These are phyloP conservation scores for Arenaria interpres DNA, from an alignment of 2,113 vertebrate genomes.

Conservation along the genomic window DNA sequence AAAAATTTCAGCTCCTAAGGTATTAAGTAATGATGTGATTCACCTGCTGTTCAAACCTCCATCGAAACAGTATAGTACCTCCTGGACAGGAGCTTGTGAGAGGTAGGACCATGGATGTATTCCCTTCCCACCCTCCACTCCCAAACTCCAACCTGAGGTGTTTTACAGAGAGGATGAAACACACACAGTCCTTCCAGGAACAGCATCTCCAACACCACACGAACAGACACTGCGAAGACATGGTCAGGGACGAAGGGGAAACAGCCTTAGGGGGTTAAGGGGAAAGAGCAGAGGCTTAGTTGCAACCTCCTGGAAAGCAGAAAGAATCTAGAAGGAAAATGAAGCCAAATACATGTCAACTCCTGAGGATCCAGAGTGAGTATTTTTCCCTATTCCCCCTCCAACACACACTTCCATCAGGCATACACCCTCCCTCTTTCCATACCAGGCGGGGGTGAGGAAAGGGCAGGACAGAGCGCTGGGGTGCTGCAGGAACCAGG, in stretches of 20 bases:
- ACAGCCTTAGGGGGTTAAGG: neutral
- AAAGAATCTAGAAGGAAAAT: neutral
- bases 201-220: rapidly evolving
- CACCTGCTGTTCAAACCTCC: neutral
- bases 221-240: neutral
- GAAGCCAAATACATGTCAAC: neutral
- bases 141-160: neutral
- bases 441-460: neutral
- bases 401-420: neutral
- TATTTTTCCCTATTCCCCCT: neutral
- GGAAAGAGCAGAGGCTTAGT: neutral
- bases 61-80: neutral
- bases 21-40: neutral
- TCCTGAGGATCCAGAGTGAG: neutral
- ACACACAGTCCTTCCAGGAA: neutral
- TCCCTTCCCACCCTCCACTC: neutral
- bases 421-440: neutral
- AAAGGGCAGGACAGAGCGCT: neutral
- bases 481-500: neutral
- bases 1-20: neutral
- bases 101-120: rapidly evolving
- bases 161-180: neutral
- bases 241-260: neutral
- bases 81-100: neutral
- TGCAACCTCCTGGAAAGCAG: neutral